Conservation (phyloP, 2,113 vertebrate species). For the Brachypodius melanocephalos region DNA sequence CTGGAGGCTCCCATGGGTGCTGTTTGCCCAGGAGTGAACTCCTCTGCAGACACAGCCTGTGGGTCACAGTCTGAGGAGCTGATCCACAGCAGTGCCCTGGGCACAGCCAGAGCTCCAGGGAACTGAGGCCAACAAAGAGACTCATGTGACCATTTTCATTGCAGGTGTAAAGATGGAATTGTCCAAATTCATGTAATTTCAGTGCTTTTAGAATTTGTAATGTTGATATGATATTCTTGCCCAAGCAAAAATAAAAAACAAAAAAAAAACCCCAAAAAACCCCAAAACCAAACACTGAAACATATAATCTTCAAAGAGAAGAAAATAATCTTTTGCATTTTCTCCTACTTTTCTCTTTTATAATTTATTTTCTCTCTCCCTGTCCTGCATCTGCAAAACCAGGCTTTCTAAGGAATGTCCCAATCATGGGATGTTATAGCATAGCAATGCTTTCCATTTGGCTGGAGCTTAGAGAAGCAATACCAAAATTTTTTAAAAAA, state of each 20-base stretch:
- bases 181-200: neutral
- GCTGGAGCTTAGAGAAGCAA: neutral
- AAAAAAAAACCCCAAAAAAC: too few species aligned
- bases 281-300: neutral
- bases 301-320: neutral
- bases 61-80: neutral
- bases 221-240: neutral
- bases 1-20: accelerated
- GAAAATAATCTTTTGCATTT: neutral
- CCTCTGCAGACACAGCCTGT: neutral
- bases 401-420: neutral
- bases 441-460: neutral
- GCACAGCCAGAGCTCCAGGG: neutral
- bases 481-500: neutral
- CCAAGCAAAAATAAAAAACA: neutral
- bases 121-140: accelerated
- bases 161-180: neutral
- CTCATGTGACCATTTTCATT: neutral
- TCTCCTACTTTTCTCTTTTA: neutral
- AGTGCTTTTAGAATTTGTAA: neutral
- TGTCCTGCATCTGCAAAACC: neutral
- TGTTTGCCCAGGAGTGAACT: neutral
- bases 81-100: neutral
- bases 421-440: neutral
- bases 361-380: neutral